A percentile compares a stretch with the other conserved stretches of the same genome.
These are phyloP conservation scores for Boulengeromyrus knoepffleri DNA, from an alignment of 2,113 vertebrate species.

Conservation along the genomic window DNA sequence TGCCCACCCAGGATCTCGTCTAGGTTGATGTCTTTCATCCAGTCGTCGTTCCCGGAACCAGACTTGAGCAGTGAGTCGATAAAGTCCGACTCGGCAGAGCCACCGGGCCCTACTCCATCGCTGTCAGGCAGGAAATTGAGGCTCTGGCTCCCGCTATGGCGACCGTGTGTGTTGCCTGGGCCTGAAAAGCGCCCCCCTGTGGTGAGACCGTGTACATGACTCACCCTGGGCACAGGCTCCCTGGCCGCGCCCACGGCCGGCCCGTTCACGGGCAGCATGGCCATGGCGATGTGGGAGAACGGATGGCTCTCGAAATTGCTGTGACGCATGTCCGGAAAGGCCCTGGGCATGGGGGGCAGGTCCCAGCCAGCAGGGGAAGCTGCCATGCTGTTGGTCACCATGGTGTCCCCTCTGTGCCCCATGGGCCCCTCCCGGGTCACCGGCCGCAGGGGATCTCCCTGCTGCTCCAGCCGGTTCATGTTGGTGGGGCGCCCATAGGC, in stretches of 20 bases:
- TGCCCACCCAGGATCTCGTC: conserved; percentile 92
- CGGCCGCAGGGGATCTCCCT: conserved; percentile 40
- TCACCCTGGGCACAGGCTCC: conserved; percentile 63
- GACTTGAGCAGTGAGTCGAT: conserved; percentile 94
- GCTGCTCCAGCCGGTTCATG: conserved; percentile 53
- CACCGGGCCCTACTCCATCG: conserved; percentile 80
- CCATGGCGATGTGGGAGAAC: conserved; percentile 68
- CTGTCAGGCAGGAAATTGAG: conserved; percentile 91
- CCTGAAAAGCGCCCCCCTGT: conserved; percentile 49
- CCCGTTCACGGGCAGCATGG: conserved; percentile 65
- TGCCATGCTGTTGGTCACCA: conserved; percentile 60
- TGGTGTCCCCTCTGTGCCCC: conserved; percentile 54
- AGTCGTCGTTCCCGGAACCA: conserved; percentile 89
- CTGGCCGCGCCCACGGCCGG: conserved; percentile 56
- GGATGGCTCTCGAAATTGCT: conserved; percentile 59
- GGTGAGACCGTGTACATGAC: conserved; percentile 54
- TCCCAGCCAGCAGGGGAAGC: conserved; percentile 64
- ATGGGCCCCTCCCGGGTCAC: conserved; percentile 37
- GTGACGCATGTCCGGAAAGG: conserved; percentile 56
- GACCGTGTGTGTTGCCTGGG: conserved; percentile 71
- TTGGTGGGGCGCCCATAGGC: conserved; percentile 49
- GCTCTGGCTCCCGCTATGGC: conserved; percentile 63
- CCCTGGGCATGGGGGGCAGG: conserved; percentile 63
- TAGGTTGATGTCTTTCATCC: conserved; percentile 98
- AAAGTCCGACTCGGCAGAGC: conserved; percentile 91